Conservation (phyloP, 2,797 vertebrate species). For the Fundulus diaphanus region DNA sequence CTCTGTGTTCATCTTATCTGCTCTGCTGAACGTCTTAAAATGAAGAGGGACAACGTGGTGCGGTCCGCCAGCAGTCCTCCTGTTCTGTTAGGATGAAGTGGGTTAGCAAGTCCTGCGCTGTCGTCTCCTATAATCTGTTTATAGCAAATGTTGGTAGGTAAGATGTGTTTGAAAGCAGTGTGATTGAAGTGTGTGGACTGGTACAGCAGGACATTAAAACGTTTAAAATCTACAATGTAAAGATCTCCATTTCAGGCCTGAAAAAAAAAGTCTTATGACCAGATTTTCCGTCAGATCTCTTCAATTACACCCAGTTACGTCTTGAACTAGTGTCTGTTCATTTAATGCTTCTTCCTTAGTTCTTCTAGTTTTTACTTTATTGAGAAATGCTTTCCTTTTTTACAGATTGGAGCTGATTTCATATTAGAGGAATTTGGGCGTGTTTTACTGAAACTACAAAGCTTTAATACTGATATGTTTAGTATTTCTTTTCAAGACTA, state of each 20-base stretch:
- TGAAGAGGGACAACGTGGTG: conserved; percentile 36
- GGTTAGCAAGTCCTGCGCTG: conserved; percentile 58
- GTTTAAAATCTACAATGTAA: neutral
- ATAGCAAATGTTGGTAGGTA: conserved; percentile 58
- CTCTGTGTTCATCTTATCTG: conserved; percentile 41
- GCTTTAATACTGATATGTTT: neutral
- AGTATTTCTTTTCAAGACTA: neutral
- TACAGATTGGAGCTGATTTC: neutral
- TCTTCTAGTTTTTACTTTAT: neutral
- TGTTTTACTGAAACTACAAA: neutral
- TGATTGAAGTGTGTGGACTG: conserved; percentile 21
- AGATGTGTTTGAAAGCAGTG: conserved; percentile 29
- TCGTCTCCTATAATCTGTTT: conserved; percentile 47
- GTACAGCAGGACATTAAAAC: neutral
- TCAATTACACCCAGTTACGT: neutral
- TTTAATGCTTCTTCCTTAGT: neutral
- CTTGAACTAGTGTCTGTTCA: neutral
- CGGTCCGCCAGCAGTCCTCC: conserved; percentile 60
- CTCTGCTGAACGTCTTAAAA: conserved; percentile 41
- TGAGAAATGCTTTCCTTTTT: neutral
- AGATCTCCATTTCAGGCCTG: neutral
- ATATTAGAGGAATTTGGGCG: neutral
- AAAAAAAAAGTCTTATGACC: neutral
- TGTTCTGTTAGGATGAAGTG: conserved; percentile 68
- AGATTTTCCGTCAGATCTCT: neutral